Base-by-base conservation (phyloP, 2,888 invertebrate species). In the Drosophila demipolita region DNA sequence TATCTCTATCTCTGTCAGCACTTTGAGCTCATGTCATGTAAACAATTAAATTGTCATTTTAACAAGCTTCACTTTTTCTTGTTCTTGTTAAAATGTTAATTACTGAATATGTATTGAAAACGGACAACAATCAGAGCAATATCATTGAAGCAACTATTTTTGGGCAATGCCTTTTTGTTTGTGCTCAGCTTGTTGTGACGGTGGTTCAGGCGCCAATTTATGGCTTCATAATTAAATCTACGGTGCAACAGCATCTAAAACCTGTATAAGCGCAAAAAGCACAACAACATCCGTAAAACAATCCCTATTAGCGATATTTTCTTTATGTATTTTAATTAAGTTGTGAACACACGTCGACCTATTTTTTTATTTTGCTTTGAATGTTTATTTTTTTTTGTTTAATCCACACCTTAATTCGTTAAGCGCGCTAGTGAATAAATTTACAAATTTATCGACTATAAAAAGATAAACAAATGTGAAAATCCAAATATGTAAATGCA, bases 41-140 rank as follows among this genome's bases (percentile, higher is more conserved):
- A 82, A 88, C 91, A 91, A 90, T 92, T 91, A 91, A 92, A 92
- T 91, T 92, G 91, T 91, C 91, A 90, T 92, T 89, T 91, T 89
- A 90, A 89, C 90, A 87, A 89, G 90, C 91, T 75, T 78, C 82
- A 90, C 87, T 90, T 76, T 75, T 73, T 75, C 73, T 77, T 79
- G 77, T 78, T 78, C 73, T 76, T 42, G 78, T 76, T 79, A 67
- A 78, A 89, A 91, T 90, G 91, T 91, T 91, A 90, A 91, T 89
- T 91, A 88, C 80, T 84, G 82, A 86, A 90, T 90, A 90, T 91
- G 91, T 91, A 90, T 90, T 90, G 87, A 80, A 87, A 91, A 90
- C 86, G 81, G 88, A 67, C 63, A 65, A 57, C 75, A 80, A 82
- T 89, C 87, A 85, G 87, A 83, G 82, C 89, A 87, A 78, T 73